Evolutionary conservation across 2,888 invertebrate genomes (phyloP), one percentile per base, ranked within the genome.

Genomic region (Zele albiditarsus): DNA sequence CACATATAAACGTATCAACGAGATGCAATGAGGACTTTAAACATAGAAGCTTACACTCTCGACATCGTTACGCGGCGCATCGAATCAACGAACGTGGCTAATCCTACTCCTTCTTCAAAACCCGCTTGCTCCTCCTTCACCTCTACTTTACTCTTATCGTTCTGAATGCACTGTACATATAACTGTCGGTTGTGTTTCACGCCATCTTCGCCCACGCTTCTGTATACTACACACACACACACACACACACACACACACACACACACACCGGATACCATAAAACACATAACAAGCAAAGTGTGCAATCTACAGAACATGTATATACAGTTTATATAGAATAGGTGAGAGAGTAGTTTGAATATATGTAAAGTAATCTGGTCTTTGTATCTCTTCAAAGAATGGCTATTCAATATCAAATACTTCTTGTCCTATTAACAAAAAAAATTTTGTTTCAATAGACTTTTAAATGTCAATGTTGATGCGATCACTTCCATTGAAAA

Each of bases 1-100:
- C 82, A 81, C 73, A 80, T 80, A 74, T 80, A 76, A 84, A 82
- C 81, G 82, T 84, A 84, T 85, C 83, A 83, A 83, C 74, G 71
- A 74, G 71, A 77, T 72, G 74, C 74, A 77, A 77, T 75, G 46
- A 33, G 63, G 42, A 27, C 70, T 49, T 60, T 33, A 58, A 63
- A 77, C 63, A 53, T 28, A 68, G 66, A 74, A 77, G 78, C 78
- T 80, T 78, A 82, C 82, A 81, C 80, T 76, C 79, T 78, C 79
- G 77, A 79, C 78, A 74, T 62, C 63, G 84, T 84, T 86, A 84
- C 66, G 77, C 80, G 77, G 68, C 73, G 78, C 23, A 58, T 69
- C 58, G 69, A 69, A 69, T 69, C 69, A 67, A 67, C 67, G 69
- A 69, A 67, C 27, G 69, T 57, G 57, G 8, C 53, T 60, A 42